Conservation (phyloP, 2,888 invertebrate species). For the Philhelius pedissequus region DNA sequence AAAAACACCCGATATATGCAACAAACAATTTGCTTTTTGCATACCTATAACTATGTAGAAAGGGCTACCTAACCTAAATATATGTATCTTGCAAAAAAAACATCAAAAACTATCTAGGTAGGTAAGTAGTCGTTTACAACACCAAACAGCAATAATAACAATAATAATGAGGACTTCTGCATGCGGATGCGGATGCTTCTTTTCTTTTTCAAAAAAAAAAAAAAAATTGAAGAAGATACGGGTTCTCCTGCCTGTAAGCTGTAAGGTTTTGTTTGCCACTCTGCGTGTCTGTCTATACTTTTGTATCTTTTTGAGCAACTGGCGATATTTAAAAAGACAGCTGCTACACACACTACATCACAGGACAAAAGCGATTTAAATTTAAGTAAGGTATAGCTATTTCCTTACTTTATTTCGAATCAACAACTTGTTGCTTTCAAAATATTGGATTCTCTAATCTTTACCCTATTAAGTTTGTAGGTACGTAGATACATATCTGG, state of each 20-base stretch:
- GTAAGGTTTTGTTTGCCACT: background rate
- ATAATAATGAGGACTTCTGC: conserved; percentile 36
- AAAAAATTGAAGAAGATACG: background rate
- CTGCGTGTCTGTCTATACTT: conserved; percentile 14
- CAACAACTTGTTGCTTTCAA: conserved; percentile 29
- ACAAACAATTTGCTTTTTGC: background rate
- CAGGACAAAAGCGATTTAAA: background rate
- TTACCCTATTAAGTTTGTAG: background rate
- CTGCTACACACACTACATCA: conserved; percentile 8
- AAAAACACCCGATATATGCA: too few relatives aligned
- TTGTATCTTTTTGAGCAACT: conserved; percentile 39
- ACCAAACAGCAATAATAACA: conserved; percentile 15
- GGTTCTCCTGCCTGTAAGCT: background rate
- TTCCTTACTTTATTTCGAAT: conserved; percentile 11
- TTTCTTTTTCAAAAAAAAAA: conserved; percentile 33
- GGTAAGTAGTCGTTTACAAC: background rate
- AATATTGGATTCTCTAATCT: background rate
- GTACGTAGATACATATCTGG: background rate
- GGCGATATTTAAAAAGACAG: conserved; percentile 31
- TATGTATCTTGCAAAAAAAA: background rate
- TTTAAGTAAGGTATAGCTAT: background rate
- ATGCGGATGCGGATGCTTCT: conserved; percentile 53
- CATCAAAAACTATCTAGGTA: background rate
- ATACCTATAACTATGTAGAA: background rate
- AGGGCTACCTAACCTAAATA: too few relatives aligned